A percentile compares a stretch with the other conserved stretches of the same genome.
Conservation (phyloP, 2,113 vertebrate species). For the Melanerpes formicivorus region DNA sequence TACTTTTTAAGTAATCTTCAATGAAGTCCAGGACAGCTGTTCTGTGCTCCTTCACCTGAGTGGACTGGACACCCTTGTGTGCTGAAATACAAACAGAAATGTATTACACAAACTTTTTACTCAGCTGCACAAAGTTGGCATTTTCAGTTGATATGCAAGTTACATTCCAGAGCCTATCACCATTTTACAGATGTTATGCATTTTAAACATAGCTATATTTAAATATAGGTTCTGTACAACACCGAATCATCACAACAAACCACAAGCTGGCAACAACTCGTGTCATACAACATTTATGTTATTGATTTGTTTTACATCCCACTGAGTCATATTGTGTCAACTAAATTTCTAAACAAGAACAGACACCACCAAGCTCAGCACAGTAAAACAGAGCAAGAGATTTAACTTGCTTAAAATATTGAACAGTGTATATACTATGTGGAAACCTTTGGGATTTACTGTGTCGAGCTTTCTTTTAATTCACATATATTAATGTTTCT, state of each 20-base stretch:
- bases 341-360: background rate
- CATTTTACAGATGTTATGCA: background rate
- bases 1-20: slow-evolving; percentile 92
- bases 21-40: slow-evolving; percentile 89
- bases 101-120: background rate
- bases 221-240: background rate
- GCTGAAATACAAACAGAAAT: slow-evolving; percentile 74
- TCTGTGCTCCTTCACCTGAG: slow-evolving; percentile 91
- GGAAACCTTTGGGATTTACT: background rate
- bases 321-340: background rate
- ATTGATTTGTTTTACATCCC: background rate
- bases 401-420: background rate
- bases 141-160: background rate
- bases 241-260: background rate
- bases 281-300: background rate
- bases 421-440: accelerated
- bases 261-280: background rate
- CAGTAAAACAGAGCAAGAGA: background rate
- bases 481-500: background rate
- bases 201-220: background rate
- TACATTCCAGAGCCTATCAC: background rate
- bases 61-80: slow-evolving; percentile 81
- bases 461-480: background rate
- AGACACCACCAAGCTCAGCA: background rate
- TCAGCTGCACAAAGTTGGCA: background rate